Evolutionary conservation across 2,113 vertebrate genomes (phyloP).

Genomic region (Brachypodius melanocephalos): DNA sequence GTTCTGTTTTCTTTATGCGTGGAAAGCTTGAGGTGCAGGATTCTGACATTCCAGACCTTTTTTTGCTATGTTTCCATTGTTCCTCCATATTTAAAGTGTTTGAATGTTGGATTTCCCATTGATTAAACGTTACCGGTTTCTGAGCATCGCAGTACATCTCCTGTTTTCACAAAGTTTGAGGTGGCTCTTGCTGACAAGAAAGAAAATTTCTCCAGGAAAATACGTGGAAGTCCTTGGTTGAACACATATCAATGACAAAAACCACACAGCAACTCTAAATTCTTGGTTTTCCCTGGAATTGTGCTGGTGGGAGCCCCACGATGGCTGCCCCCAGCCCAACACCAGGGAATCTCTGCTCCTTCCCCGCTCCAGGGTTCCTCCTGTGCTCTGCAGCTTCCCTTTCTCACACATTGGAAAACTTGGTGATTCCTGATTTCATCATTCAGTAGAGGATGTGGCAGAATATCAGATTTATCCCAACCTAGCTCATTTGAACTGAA

Average conservation of each 20-base stretch:
- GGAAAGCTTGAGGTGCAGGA: slow-evolving; percentile 37
- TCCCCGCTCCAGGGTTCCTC: background rate
- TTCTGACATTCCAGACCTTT: slow-evolving; percentile 51
- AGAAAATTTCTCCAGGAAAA: background rate
- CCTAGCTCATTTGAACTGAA: background rate
- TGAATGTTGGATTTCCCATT: slow-evolving; percentile 15
- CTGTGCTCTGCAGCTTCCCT: background rate
- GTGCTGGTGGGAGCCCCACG: background rate
- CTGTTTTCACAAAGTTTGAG: background rate
- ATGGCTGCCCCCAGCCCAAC: background rate
- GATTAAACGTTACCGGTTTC: slow-evolving; percentile 48
- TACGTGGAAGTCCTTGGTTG: background rate
- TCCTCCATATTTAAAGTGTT: slow-evolving; percentile 42
- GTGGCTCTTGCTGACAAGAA: background rate
- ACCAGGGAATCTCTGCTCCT: background rate
- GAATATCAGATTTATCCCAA: background rate
- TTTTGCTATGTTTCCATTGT: background rate
- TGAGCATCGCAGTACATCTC: background rate
- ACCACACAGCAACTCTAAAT: rapidly evolving
- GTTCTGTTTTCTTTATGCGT: slow-evolving; percentile 54
- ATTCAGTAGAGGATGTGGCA: rapidly evolving
- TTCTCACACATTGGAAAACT: background rate
- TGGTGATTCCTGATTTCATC: background rate
- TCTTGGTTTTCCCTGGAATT: background rate
- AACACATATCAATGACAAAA: rapidly evolving